Evolutionary conservation across 2,797 vertebrate genomes (phyloP).

Genomic region (Margarornis squamiger): DNA sequence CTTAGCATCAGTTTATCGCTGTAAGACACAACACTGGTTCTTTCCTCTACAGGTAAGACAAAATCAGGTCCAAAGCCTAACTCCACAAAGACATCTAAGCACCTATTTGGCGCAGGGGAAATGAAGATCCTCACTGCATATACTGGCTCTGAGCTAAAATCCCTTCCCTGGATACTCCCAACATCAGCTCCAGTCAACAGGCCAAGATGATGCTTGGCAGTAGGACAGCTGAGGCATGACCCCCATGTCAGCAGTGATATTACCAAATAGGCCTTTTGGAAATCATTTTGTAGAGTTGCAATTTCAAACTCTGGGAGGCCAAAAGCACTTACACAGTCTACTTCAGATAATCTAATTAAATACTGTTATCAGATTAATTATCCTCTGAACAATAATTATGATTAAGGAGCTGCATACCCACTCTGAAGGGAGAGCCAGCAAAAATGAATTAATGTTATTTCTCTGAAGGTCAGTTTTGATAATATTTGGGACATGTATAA

Average conservation of each 20-base stretch:
- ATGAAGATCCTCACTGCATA: background rate
- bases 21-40: background rate
- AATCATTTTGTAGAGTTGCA: background rate
- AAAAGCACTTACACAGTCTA: background rate
- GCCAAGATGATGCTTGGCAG: background rate
- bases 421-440: background rate
- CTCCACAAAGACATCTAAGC: background rate
- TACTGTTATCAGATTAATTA: conserved; percentile 45
- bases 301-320: background rate
- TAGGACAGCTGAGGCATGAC: background rate
- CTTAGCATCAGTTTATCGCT: background rate
- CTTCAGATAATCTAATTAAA: conserved; percentile 42
- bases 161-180: background rate
- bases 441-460: background rate
- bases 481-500: background rate
- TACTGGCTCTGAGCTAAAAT: background rate
- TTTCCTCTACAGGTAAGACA: background rate
- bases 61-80: background rate
- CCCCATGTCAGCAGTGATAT: background rate
- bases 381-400: conserved; percentile 23
- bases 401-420: background rate
- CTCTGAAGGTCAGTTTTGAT: conserved; percentile 1
- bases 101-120: background rate
- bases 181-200: background rate
- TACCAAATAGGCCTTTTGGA: background rate